phyloP scores from a whole-genome alignment of 2,888 invertebrate genomes.

The Callosobruchus maculatus region DNA sequence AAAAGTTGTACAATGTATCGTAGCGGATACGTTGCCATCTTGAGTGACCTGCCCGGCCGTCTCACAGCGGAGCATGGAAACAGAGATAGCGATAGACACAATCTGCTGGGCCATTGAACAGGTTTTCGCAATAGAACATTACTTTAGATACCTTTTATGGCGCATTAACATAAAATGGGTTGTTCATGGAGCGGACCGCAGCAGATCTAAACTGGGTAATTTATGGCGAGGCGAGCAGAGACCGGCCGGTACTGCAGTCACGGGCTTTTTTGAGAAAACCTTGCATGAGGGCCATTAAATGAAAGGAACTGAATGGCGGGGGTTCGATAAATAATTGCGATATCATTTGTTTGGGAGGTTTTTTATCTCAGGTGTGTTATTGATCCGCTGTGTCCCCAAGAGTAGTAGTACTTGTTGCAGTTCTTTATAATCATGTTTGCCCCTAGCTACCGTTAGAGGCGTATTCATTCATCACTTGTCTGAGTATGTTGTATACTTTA shows the following conservation, averaged over 20 bases:
- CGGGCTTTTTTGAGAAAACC: not conserved
- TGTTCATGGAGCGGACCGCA: slow-evolving; percentile 13
- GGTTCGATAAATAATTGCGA: too few species aligned
- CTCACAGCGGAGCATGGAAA: not conserved
- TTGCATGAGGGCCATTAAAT: not conserved
- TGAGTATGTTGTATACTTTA: too few species aligned
- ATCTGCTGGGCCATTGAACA: slow-evolving; percentile 6
- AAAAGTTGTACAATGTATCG: not conserved
- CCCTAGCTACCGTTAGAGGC: too few species aligned
- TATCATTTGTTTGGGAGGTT: too few species aligned
- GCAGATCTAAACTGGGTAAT: slow-evolving; percentile 4
- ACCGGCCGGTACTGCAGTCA: not conserved
- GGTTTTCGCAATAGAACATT: slow-evolving; percentile 16
- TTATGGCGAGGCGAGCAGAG: slow-evolving; percentile 1
- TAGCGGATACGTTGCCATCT: not conserved
- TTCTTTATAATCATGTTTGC: too few species aligned
- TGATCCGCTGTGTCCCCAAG: too few species aligned
- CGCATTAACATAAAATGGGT: slow-evolving; percentile 19
- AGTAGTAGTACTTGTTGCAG: too few species aligned
- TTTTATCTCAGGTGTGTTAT: too few species aligned
- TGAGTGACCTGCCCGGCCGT: not conserved
- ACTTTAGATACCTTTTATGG: slow-evolving; percentile 18
- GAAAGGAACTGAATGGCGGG: not conserved
- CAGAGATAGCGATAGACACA: not conserved
- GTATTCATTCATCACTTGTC: too few species aligned